A percentile compares a stretch with the other conserved stretches of the same genome.
Evolutionary conservation across 1,140 invertebrate genomes (phyloP).

Genomic region (Matsumurasca onukii): DNA sequence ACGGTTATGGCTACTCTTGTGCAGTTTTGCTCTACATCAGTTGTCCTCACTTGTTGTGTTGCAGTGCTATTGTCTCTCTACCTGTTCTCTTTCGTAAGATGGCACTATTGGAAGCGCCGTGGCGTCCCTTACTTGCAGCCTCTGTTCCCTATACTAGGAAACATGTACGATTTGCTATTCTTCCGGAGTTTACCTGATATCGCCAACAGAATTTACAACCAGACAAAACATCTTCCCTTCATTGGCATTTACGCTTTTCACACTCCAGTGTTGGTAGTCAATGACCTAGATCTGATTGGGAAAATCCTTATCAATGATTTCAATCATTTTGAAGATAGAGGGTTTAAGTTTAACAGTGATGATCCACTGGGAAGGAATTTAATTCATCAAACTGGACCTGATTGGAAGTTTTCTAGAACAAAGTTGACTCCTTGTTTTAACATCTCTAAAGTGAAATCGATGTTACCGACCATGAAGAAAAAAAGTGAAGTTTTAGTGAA

Average conservation of each 20-base stretch:
- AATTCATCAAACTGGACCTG: constrained; percentile 1
- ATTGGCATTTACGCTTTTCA: constrained; percentile 12
- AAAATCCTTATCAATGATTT: constrained; percentile 11
- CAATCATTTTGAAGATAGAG: constrained; percentile 12
- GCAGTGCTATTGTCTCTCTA: not conserved
- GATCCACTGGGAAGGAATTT: constrained; percentile 4
- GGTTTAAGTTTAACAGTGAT: not conserved
- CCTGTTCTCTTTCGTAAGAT: not conserved
- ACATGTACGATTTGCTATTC: not conserved
- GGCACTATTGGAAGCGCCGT: constrained; percentile 1
- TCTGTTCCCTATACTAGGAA: not conserved
- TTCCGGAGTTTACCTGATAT: not conserved
- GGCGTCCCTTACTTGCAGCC: constrained; percentile 9
- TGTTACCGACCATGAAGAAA: not conserved
- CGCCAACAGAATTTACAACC: constrained; percentile 1
- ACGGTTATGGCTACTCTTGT: too few relatives aligned
- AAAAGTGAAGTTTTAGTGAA: constrained; percentile 10
- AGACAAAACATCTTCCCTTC: not conserved
- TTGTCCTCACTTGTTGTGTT: too few relatives aligned
- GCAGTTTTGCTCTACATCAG: too few relatives aligned
- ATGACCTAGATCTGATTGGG: not conserved
- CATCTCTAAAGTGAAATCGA: not conserved
- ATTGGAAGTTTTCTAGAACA: constrained; percentile 12
- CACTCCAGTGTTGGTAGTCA: not conserved
- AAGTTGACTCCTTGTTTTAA: constrained; percentile 4